phyloP scores from a whole-genome alignment of 2,113 vertebrate genomes.

The Aix galericulata region DNA sequence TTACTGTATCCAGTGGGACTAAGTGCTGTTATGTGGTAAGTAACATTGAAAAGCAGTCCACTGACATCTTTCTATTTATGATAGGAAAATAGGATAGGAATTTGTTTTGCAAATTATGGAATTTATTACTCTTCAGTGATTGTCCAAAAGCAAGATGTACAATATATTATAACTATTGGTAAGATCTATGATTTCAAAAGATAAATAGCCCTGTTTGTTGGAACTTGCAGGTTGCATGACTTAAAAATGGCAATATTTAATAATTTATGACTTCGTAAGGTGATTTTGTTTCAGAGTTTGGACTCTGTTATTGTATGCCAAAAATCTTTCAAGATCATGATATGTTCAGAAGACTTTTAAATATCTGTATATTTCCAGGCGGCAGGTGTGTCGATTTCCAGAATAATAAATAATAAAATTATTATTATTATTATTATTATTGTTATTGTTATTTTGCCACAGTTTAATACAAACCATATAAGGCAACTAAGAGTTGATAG shows the following conservation, averaged over 20 bases:
- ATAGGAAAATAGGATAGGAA: background rate
- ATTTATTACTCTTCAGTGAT: background rate
- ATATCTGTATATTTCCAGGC: background rate
- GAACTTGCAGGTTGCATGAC: background rate
- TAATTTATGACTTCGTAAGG: background rate
- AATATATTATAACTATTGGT: background rate
- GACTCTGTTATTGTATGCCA: background rate
- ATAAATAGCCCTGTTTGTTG: background rate
- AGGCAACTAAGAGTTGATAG: background rate
- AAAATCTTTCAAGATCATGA: background rate
- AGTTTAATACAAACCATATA: background rate
- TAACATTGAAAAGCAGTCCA: background rate
- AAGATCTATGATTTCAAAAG: background rate
- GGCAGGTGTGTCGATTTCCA: background rate
- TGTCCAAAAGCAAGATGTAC: background rate
- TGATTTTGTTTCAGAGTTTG: conserved; percentile 30
- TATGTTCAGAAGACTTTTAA: background rate
- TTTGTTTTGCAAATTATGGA: background rate
- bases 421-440: background rate
- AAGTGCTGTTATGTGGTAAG: background rate
- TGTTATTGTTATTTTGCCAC: background rate
- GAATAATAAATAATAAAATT: background rate
- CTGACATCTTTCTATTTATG: background rate
- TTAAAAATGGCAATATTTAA: background rate
- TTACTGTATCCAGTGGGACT: background rate